phyloP scores from a whole-genome alignment of 2,797 vertebrate genomes.

The Microctenopoma steveboyesi region DNA sequence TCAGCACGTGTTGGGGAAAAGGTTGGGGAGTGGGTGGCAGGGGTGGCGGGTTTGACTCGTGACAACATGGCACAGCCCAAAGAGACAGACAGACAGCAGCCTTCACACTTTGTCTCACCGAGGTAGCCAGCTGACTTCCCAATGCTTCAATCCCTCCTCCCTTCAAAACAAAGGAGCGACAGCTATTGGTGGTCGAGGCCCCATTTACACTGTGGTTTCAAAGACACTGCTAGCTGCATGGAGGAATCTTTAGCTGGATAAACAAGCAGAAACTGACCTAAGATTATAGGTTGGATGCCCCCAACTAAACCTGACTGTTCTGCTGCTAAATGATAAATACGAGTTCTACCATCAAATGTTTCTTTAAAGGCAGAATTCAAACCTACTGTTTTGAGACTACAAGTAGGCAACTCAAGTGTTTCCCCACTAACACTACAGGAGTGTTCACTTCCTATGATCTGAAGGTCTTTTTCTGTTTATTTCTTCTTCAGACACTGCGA shows the following conservation, averaged over 20 bases:
- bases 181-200: slow-evolving; percentile 65
- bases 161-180: slow-evolving; percentile 80
- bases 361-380: slow-evolving; percentile 31
- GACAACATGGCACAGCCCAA: slow-evolving; percentile 33
- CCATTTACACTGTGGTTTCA: slow-evolving; percentile 58
- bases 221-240: slow-evolving; percentile 54
- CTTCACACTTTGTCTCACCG: slow-evolving; percentile 81
- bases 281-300: not conserved
- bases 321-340: slow-evolving; percentile 7
- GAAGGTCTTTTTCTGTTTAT: not conserved
- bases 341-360: not conserved
- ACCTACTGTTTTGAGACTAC: slow-evolving; percentile 11
- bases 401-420: slow-evolving; percentile 14
- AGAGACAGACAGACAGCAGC: slow-evolving; percentile 56
- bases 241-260: slow-evolving; percentile 46
- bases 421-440: not conserved
- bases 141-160: slow-evolving; percentile 85
- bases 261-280: slow-evolving; percentile 28
- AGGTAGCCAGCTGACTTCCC: slow-evolving; percentile 83
- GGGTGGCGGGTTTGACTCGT: slow-evolving; percentile 15
- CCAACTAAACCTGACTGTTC: not conserved
- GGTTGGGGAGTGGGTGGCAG: not conserved
- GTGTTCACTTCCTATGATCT: not conserved
- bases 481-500: no score
- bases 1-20: slow-evolving; percentile 11